Evolutionary conservation across 2,113 vertebrate genomes (phyloP).

Genomic region (Gallinago jamesoni): DNA sequence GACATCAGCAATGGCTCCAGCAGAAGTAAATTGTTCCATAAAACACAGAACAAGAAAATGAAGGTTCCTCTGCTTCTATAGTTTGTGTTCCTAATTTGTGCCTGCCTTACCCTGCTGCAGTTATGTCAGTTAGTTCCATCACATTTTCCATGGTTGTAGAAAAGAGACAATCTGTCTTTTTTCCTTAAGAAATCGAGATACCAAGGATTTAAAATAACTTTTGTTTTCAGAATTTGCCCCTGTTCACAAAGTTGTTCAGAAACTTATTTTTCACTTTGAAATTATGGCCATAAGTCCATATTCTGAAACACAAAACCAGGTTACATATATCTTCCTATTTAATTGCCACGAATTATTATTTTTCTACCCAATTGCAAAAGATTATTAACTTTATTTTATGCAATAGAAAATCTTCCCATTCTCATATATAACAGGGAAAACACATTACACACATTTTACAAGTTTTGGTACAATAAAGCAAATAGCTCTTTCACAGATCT

Average conservation of each 20-base stretch:
- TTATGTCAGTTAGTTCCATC: not conserved
- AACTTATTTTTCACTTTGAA: not conserved
- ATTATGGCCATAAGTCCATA: rapidly evolving
- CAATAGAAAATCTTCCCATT: not conserved
- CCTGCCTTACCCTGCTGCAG: not conserved
- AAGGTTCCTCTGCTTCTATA: not conserved
- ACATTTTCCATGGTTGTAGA: not conserved
- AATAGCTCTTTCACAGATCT: not conserved
- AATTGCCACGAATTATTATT: not conserved
- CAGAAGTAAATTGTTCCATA: not conserved
- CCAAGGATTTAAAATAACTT: not conserved
- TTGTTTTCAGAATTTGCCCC: not conserved
- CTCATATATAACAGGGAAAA: not conserved
- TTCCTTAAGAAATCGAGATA: not conserved
- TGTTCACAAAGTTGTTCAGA: not conserved
- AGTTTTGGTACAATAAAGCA: not conserved
- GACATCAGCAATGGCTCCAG: not conserved
- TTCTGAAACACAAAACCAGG: not conserved
- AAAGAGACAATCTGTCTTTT: not conserved
- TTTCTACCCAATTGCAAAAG: not conserved
- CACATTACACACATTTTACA: rapidly evolving
- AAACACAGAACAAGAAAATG: not conserved
- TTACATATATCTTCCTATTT: not conserved
- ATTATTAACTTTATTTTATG: not conserved
- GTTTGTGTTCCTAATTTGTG: not conserved